A percentile compares a stretch with the other conserved stretches of the same genome.
Evolutionary conservation across 2,113 vertebrate species (phyloP).

Genomic region (Limanda limanda): DNA sequence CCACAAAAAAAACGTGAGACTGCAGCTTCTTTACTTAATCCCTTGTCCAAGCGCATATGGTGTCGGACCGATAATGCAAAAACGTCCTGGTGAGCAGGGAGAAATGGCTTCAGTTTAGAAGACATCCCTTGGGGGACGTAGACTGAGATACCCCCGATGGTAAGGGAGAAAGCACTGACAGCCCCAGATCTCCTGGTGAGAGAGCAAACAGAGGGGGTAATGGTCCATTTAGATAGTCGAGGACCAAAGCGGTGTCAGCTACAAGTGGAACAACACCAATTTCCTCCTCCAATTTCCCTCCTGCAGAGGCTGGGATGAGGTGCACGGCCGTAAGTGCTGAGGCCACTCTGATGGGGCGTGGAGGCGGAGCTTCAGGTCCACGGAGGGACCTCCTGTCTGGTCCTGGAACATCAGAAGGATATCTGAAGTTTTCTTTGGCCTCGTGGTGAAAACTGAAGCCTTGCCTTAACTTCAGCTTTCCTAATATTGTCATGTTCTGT

Average conservation of each 20-base stretch:
- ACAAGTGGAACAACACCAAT: constrained; percentile 76
- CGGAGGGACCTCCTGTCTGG: constrained; percentile 29
- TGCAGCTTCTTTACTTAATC: neutral
- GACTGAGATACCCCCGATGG: constrained; percentile 39
- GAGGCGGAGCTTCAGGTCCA: constrained; percentile 36
- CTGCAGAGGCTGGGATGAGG: constrained; percentile 72
- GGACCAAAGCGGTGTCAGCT: constrained; percentile 61
- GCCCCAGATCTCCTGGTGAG: constrained; percentile 58
- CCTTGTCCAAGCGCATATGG: constrained; percentile 23
- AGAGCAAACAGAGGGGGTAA: constrained; percentile 71
- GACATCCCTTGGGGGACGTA: constrained; percentile 24
- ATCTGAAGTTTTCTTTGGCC: constrained; percentile 34
- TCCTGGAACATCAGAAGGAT: constrained; percentile 26
- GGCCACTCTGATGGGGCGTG: constrained; percentile 51
- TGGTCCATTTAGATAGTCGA: constrained; percentile 72
- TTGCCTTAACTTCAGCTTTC: constrained; percentile 23
- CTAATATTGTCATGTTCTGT: too few relatives aligned
- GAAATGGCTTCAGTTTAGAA: constrained; percentile 43
- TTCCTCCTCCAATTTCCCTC: constrained; percentile 77
- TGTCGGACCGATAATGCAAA: constrained; percentile 23
- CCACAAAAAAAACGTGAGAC: neutral
- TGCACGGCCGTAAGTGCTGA: constrained; percentile 43
- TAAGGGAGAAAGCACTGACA: constrained; percentile 54
- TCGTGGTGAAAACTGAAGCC: neutral
- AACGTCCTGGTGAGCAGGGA: neutral